phyloP scores from a whole-genome alignment of 2,797 vertebrate species.

The Gallinago nigripennis region DNA sequence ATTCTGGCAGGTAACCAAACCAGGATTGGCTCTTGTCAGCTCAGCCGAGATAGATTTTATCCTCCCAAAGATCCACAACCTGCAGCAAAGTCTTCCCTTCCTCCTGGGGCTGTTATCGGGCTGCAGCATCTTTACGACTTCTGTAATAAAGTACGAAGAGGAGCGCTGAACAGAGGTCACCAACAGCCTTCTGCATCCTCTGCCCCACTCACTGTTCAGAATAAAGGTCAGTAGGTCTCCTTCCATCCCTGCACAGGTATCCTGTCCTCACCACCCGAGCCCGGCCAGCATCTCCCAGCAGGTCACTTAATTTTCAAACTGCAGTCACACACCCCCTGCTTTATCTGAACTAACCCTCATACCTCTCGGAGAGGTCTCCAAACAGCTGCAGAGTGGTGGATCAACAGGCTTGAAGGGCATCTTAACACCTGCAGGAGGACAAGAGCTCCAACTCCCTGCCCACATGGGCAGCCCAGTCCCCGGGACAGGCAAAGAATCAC shows the following conservation, averaged over 20 bases:
- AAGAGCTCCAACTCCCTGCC: not conserved
- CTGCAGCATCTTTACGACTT: not conserved
- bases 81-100: constrained; percentile 15
- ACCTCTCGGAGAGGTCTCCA: not conserved
- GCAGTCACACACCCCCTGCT: not conserved
- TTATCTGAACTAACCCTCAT: not conserved
- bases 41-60: not conserved
- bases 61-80: not conserved
- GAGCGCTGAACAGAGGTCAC: not conserved
- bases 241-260: not conserved
- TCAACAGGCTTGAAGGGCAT: not conserved
- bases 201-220: not conserved
- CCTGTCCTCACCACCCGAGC: not conserved
- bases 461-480: accelerated
- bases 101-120: not conserved
- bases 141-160: not conserved
- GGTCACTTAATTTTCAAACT: not conserved
- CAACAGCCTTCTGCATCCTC: not conserved
- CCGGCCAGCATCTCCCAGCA: not conserved
- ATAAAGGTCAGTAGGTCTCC: constrained; percentile 44
- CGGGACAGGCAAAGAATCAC: too few relatives aligned
- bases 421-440: not conserved
- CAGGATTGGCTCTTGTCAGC: not conserved
- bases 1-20: constrained; percentile 8
- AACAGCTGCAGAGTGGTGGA: not conserved